Percentiles rank a stretch among this genome's conserved stretches.
phyloP scores from a whole-genome alignment of 2,888 invertebrate species.

The Notocelia uddmanniana region DNA sequence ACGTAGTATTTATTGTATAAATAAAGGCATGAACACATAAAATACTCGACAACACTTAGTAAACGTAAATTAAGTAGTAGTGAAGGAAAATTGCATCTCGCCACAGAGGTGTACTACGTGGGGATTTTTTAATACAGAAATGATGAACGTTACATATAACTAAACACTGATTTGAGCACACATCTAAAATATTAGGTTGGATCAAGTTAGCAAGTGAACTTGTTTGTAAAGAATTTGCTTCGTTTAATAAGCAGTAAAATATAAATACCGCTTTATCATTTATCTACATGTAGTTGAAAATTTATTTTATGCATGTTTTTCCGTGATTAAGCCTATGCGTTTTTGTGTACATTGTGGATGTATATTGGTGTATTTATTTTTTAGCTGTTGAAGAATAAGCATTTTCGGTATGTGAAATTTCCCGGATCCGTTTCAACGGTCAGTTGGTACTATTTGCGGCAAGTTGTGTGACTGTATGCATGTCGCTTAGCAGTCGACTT shows the following conservation, averaged over 20 bases:
- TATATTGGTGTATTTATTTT: conserved; percentile 84
- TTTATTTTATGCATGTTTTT: conserved; percentile 44
- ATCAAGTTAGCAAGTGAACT: neutral
- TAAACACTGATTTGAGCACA: conserved; percentile 12
- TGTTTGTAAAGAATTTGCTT: conserved; percentile 10
- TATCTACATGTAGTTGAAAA: conserved; percentile 31
- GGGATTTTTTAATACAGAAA: no score
- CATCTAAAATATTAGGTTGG: conserved; percentile 23
- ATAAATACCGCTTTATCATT: conserved; percentile 12
- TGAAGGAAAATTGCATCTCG: neutral
- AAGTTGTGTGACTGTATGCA: conserved; percentile 76
- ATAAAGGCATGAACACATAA: neutral
- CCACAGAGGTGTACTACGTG: neutral
- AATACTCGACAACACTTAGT: neutral
- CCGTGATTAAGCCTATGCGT: conserved; percentile 46
- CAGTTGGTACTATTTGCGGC: conserved; percentile 78
- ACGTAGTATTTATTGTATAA: neutral
- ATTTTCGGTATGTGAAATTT: conserved; percentile 86
- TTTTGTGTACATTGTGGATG: conserved; percentile 72
- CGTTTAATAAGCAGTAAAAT: conserved; percentile 11
- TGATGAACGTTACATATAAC: no score
- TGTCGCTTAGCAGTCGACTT: conserved; percentile 64
- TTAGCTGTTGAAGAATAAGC: conserved; percentile 85
- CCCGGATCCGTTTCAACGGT: conserved; percentile 83
- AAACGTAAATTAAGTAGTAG: neutral